Conservation (phyloP, 1,140 invertebrate genomes). For the Cydia pomonella region DNA sequence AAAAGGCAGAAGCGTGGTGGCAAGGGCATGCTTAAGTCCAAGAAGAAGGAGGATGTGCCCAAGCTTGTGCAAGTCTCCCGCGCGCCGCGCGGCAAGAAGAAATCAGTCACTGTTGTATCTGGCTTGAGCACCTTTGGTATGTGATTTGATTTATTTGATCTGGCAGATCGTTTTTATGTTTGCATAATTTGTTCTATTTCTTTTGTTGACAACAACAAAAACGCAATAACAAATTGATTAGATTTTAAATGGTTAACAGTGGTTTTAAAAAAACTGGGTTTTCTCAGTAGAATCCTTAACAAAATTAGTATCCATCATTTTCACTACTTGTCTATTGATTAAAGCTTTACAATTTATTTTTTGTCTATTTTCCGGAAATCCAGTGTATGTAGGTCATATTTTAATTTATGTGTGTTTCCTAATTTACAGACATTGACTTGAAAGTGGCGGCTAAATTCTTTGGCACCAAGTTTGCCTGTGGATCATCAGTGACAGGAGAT, state of each 20-base stretch:
- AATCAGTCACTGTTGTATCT: constrained; percentile 96
- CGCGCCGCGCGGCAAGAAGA: constrained; percentile 98
- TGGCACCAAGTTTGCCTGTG: constrained; percentile 98
- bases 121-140: constrained; percentile 94
- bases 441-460: constrained; percentile 99
- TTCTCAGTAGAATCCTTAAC: too few species aligned
- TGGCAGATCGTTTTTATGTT: neutral
- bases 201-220: neutral
- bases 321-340: too few species aligned
- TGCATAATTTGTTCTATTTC: neutral
- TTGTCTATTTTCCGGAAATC: too few species aligned
- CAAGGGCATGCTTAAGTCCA: constrained; percentile 93
- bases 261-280: too few species aligned
- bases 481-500: constrained; percentile 98
- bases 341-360: too few species aligned
- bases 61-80: constrained; percentile 92
- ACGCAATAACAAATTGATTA: neutral
- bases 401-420: constrained; percentile 7
- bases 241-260: neutral
- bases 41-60: constrained; percentile 93
- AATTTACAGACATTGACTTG: constrained; percentile 94
- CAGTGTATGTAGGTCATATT: neutral
- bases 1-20: constrained; percentile 95
- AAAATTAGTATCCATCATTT: too few species aligned
- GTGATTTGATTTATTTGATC: constrained; percentile 28